Evolutionary conservation across 2,888 invertebrate species (phyloP).

Genomic region (Tachina grossa): DNA sequence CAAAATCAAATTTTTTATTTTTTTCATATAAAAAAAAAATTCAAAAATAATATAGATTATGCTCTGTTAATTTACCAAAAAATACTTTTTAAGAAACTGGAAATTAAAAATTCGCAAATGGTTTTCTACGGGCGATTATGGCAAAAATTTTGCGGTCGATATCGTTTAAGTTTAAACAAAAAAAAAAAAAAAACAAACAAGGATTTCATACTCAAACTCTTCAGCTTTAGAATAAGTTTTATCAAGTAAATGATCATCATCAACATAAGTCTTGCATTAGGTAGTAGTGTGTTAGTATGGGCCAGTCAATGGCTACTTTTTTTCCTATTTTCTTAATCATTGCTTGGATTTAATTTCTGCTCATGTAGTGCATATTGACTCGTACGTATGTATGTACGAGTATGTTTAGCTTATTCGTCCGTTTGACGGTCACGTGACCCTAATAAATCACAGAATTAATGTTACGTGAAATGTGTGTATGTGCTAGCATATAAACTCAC

Average conservation of each 20-base stretch:
- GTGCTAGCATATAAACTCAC: slow-evolving; percentile 63
- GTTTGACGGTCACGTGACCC: slow-evolving; percentile 83
- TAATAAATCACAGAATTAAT: slow-evolving; percentile 84
- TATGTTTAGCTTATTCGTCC: slow-evolving; percentile 71
- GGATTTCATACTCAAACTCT: slow-evolving; percentile 47
- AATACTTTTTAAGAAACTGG: slow-evolving; percentile 38
- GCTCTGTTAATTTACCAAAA: slow-evolving; percentile 4
- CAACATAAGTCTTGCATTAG: slow-evolving; percentile 17
- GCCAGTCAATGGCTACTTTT: slow-evolving; percentile 63
- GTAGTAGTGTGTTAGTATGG: neutral
- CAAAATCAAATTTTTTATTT: too few species aligned
- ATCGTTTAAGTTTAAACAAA: slow-evolving; percentile 54
- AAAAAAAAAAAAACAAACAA: slow-evolving; percentile 8
- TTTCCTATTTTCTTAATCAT: slow-evolving; percentile 27
- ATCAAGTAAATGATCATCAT: slow-evolving; percentile 62
- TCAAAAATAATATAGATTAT: neutral
- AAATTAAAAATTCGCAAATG: slow-evolving; percentile 66
- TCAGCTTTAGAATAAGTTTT: slow-evolving; percentile 44
- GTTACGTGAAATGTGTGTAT: slow-evolving; percentile 83
- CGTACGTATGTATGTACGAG: neutral
- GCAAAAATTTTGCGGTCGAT: slow-evolving; percentile 68
- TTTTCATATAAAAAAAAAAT: neutral
- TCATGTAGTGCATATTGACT: slow-evolving; percentile 5
- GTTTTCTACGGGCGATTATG: slow-evolving; percentile 67
- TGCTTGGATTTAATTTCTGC: slow-evolving; percentile 55